Base-by-base conservation (phyloP, 2,888 invertebrate genomes). In the Acheta domesticus region DNA sequence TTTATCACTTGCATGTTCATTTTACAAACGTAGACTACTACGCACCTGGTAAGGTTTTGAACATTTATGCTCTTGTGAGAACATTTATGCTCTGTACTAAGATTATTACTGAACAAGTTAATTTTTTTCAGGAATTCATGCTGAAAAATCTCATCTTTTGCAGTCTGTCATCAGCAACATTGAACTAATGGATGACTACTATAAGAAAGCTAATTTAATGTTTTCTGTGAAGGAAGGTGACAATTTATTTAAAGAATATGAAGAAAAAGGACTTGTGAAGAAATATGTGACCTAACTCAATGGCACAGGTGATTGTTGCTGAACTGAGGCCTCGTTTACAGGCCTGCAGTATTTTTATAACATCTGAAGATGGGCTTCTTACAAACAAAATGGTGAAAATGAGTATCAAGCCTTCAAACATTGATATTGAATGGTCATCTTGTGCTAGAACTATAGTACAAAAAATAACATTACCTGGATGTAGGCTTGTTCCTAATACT, bases 1-100 rank as follows among this genome's bases (percentile, higher is more conserved):
- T 97, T 88, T 98, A 97, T 87, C 98, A 99, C 86, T 89, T 99
- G 0, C 99, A 99, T 86, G 90, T 99, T 0, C 99, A 99, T 87
- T 96, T 98, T 85, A 95, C 95, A 16, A 91, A 92, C 80, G 86
- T 98, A 3, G 90, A 91, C 76, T 93, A 93, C 87, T 94, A 95
- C 83, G 93, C 94, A 0, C 93, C 95, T 76, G 94, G 89, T 89
- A 85, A 82, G 80, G 78, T 80, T 49, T 77, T 75, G 1, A 12
- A n/a, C 16, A 16, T 75, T 74, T 20, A 16, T 74, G 3, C 11
- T 21, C 23, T 76, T 2, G 11, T n/a, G 1, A 19, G 12, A n/a
- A n/a, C n/a, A n/a, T n/a, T n/a, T n/a, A n/a, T n/a, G n/a, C n/a
- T 36, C 36, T 36, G 8, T 8, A 8, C 1, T 5, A 36, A 23